Percentiles rank a stretch among this genome's conserved stretches.
phyloP scores from a whole-genome alignment of 1,140 invertebrate species.

The Carcinoscorpius rotundicauda region DNA sequence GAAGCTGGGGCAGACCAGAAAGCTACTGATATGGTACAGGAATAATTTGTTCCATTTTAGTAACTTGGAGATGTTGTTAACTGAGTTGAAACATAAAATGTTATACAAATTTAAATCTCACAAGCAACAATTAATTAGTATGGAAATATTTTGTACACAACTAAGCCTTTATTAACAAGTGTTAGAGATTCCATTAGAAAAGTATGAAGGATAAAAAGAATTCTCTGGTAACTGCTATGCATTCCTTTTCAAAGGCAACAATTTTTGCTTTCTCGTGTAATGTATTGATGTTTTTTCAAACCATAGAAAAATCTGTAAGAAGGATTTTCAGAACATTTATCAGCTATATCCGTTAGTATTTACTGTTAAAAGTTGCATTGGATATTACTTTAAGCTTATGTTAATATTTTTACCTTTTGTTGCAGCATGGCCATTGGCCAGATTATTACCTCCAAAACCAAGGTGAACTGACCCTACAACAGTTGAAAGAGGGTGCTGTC shows the following conservation, averaged over 20 bases:
- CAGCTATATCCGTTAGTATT: not conserved
- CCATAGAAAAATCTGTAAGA: too few species aligned
- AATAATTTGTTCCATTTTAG: not conserved
- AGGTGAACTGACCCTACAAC: conserved; percentile 17
- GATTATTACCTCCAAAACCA: conserved; percentile 19
- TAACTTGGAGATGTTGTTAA: not conserved
- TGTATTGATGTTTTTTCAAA: too few species aligned
- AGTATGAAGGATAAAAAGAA: too few species aligned
- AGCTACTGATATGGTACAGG: conserved; percentile 65
- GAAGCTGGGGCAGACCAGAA: conserved; percentile 73
- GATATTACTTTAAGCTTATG: not conserved
- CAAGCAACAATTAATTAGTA: not conserved
- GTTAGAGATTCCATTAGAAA: not conserved
- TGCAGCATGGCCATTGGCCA: conserved; percentile 4
- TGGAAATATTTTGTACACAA: not conserved
- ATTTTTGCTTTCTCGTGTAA: too few species aligned
- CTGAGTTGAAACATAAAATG: not conserved
- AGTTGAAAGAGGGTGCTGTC: conserved; percentile 14
- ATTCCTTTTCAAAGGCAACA: too few species aligned
- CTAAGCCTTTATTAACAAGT: not conserved
- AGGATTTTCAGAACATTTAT: too few species aligned
- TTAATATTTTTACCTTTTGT: not conserved
- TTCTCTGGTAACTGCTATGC: too few species aligned
- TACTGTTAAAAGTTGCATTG: not conserved
- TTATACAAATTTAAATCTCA: not conserved